These are phyloP conservation scores for Muscidifurax raptorellus DNA, from an alignment of 1,140 invertebrate species.

Conservation along the genomic window DNA sequence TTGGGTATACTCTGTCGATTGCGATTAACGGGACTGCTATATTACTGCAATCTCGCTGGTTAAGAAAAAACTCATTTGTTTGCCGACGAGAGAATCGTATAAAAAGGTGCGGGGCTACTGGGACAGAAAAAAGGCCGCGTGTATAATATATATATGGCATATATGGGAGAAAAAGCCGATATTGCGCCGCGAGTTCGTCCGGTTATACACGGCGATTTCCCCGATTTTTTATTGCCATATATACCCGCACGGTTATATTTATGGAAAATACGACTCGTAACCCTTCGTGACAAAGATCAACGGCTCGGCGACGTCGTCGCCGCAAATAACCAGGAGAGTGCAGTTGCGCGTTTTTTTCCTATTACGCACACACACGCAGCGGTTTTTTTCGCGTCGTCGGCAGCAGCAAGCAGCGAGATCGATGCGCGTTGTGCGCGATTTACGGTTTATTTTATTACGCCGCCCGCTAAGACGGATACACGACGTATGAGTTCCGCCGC, in stretches of 20 bases:
- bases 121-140: background rate
- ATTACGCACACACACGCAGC: background rate
- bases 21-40: no score
- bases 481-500: conserved; percentile 9
- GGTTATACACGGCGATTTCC: background rate
- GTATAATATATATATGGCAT: no score
- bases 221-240: conserved; percentile 40
- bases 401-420: background rate
- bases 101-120: background rate
- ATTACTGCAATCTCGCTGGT: no score
- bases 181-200: conserved; percentile 30
- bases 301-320: background rate
- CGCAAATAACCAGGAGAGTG: conserved; percentile 26
- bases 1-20: no score
- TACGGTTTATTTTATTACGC: conserved; percentile 49
- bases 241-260: conserved; percentile 23
- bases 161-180: conserved; percentile 14
- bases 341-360: background rate
- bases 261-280: conserved; percentile 42
- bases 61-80: no score
- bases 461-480: conserved; percentile 35
- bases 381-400: conserved; percentile 1
- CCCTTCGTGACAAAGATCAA: conserved; percentile 44
- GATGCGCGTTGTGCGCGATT: conserved; percentile 31
- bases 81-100: no score